Conservation (phyloP, 1,140 invertebrate species). For the Drosophila equinoxialis region DNA sequence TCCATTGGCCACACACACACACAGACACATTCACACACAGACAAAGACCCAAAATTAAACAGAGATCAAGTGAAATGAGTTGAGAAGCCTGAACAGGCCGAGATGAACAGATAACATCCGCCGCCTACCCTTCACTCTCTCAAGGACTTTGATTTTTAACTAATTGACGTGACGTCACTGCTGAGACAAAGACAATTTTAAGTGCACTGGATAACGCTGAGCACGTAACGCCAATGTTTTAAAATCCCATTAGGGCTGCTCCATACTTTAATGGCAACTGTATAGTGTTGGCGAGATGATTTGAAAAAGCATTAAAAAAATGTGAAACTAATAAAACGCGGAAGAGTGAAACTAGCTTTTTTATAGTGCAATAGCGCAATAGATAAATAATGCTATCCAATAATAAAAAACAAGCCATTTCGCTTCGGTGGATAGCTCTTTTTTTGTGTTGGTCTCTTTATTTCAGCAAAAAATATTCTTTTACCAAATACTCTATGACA, state of each 20-base stretch:
- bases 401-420: neutral
- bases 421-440: neutral
- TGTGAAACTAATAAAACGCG: neutral
- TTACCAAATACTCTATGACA: too few species aligned
- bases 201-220: neutral
- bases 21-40: slow-evolving; percentile 17
- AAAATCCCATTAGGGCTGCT: neutral
- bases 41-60: slow-evolving; percentile 25
- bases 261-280: neutral
- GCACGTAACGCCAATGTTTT: slow-evolving; percentile 3
- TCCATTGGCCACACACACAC: slow-evolving; percentile 49
- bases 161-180: slow-evolving; percentile 62
- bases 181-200: slow-evolving; percentile 31
- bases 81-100: neutral
- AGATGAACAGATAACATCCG: neutral
- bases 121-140: neutral
- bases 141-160: slow-evolving; percentile 46
- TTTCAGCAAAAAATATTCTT: too few species aligned
- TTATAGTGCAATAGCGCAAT: neutral
- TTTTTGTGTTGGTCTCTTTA: too few species aligned
- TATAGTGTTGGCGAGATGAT: neutral
- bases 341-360: neutral
- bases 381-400: neutral
- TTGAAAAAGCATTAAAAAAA: neutral
- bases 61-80: neutral